Percentiles rank a stretch among this genome's conserved stretches.
Evolutionary conservation across 2,113 vertebrate genomes (phyloP).

Genomic region (Turdus rufiventris): DNA sequence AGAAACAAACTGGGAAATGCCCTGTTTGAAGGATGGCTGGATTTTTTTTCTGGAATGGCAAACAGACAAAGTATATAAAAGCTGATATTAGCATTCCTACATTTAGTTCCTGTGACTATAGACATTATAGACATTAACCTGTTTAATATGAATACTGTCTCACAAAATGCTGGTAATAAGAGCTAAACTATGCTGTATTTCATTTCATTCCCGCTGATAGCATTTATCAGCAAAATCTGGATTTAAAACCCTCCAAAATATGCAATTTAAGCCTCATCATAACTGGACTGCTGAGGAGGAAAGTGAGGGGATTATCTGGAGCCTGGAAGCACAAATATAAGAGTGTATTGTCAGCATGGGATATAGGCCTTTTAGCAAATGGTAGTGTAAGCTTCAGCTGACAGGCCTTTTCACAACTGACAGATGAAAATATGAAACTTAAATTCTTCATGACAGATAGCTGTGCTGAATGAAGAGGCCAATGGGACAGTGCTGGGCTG

Average conservation of each 20-base stretch:
- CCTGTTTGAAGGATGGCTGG: neutral
- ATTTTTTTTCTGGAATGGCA: neutral
- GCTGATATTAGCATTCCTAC: slow-evolving; percentile 49
- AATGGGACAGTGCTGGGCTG: slow-evolving; percentile 42
- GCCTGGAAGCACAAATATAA: slow-evolving; percentile 85
- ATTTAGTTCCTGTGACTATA: slow-evolving; percentile 63
- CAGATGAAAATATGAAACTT: slow-evolving; percentile 95
- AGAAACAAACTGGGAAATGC: neutral
- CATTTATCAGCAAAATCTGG: slow-evolving; percentile 98
- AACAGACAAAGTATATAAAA: slow-evolving; percentile 40
- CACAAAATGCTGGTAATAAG: slow-evolving; percentile 76
- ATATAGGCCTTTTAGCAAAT: slow-evolving; percentile 89
- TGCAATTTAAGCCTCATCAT: slow-evolving; percentile 97
- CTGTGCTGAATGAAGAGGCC: slow-evolving; percentile 82
- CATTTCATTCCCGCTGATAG: slow-evolving; percentile 96
- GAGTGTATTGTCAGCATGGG: slow-evolving; percentile 88
- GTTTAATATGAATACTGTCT: slow-evolving; percentile 59
- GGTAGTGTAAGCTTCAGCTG: slow-evolving; percentile 91
- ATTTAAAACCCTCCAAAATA: slow-evolving; percentile 87
- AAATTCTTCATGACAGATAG: slow-evolving; percentile 98
- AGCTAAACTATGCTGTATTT: slow-evolving; percentile 87
- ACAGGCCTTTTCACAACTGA: slow-evolving; percentile 96
- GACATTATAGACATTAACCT: slow-evolving; percentile 61
- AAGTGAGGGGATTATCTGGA: slow-evolving; percentile 90
- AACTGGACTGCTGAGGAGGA: slow-evolving; percentile 84